Conservation (phyloP, 2,113 vertebrate species). For the Corvus moneduloides region DNA sequence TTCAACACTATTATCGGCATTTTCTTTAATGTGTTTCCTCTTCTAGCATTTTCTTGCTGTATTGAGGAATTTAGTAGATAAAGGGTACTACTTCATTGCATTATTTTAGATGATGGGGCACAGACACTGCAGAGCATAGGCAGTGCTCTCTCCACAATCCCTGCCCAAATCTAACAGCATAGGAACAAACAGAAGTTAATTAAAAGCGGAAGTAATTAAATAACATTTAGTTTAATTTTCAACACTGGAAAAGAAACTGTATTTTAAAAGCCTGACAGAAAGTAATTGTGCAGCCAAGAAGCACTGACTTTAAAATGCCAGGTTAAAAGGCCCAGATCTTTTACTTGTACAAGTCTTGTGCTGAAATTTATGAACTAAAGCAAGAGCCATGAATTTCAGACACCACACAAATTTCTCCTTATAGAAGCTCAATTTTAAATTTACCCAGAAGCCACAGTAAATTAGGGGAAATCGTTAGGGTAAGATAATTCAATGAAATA, state of each 20-base stretch:
- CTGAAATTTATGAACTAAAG: neutral
- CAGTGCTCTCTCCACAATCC: neutral
- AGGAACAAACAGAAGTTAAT: neutral
- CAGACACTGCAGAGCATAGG: neutral
- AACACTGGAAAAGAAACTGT: neutral
- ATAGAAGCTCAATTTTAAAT: neutral
- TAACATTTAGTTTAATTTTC: neutral
- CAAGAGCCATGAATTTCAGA: neutral
- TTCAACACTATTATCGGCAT: neutral
- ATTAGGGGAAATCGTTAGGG: neutral
- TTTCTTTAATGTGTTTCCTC: neutral
- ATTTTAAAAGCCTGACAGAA: neutral
- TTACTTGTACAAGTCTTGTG: neutral
- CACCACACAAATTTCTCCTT: neutral
- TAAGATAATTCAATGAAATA: neutral
- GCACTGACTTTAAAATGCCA: neutral
- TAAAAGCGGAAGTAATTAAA: neutral
- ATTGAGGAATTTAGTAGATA: neutral
- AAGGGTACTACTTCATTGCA: neutral
- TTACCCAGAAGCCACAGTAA: neutral
- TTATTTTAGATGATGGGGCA: neutral
- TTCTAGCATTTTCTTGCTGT: neutral
- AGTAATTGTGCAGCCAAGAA: neutral
- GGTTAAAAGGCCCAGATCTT: neutral
- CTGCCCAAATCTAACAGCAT: neutral